Percentiles rank a stretch among this genome's conserved stretches.
Evolutionary conservation across 2,113 vertebrate genomes (phyloP).

Genomic region (Heterocephalus glaber): DNA sequence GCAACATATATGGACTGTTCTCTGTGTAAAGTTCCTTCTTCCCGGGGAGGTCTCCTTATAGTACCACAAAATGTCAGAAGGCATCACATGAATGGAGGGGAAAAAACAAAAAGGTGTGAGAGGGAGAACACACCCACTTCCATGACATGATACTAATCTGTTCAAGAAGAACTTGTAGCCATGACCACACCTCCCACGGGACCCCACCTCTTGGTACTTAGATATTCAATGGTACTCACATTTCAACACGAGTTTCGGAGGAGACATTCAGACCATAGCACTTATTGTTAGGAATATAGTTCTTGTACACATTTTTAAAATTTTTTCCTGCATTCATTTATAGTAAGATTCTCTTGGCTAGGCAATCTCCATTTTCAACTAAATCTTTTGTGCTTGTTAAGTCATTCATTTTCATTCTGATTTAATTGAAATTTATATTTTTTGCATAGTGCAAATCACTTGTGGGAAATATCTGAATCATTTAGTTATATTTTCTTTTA

Average conservation of each 20-base stretch:
- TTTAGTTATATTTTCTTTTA: not conserved
- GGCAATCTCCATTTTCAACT: not conserved
- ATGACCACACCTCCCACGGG: too few relatives aligned
- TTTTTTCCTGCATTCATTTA: not conserved
- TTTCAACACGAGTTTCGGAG: not conserved
- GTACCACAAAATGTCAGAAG: not conserved
- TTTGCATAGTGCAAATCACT: not conserved
- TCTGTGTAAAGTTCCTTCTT: not conserved
- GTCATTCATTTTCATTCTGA: not conserved
- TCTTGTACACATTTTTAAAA: not conserved
- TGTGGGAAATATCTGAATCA: not conserved
- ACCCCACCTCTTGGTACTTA: too few relatives aligned
- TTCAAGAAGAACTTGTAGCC: not conserved
- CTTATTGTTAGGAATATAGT: not conserved
- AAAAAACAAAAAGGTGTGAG: not conserved
- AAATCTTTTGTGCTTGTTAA: not conserved
- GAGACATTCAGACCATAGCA: not conserved
- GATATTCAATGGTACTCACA: not conserved
- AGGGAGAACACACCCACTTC: not conserved
- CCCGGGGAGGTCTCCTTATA: not conserved
- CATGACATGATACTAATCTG: too few relatives aligned
- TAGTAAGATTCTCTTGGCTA: not conserved
- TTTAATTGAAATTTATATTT: not conserved
- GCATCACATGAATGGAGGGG: not conserved
- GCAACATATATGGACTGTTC: not conserved